Percentiles rank a stretch among this genome's conserved stretches.
Conservation (phyloP, 2,888 invertebrate species). For the Cerastis leucographa region DNA sequence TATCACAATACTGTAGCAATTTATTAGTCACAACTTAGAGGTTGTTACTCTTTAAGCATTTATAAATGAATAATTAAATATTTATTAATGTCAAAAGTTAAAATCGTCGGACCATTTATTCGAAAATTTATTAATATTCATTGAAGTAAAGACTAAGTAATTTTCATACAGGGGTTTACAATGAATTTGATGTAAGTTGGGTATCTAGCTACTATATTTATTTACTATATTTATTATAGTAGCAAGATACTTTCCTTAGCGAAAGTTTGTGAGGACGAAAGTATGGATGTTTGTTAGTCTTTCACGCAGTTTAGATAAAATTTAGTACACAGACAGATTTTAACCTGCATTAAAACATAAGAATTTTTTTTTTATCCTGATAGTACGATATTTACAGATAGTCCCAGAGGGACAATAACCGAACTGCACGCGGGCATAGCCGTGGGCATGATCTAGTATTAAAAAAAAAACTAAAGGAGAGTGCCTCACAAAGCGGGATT, state of each 20-base stretch:
- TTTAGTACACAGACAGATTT: neutral
- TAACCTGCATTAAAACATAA: neutral
- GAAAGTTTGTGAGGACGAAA: neutral
- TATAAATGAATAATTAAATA: constrained; percentile 69
- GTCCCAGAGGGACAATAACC: neutral
- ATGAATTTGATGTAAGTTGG: constrained; percentile 13
- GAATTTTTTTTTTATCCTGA: neutral
- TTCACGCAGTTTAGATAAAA: neutral
- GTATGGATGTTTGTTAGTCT: neutral
- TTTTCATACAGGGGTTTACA: constrained; percentile 15
- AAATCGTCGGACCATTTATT: constrained; percentile 63
- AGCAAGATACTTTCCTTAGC: neutral
- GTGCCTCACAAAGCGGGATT: constrained; percentile 63
- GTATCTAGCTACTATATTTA: constrained; percentile 3
- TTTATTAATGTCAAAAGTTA: constrained; percentile 76
- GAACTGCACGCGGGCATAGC: neutral
- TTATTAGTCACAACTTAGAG: constrained; percentile 63
- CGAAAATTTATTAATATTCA: constrained; percentile 53
- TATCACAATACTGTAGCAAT: constrained; percentile 40
- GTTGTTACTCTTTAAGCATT: constrained; percentile 68
- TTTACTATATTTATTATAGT: neutral
- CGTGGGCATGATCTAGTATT: neutral
- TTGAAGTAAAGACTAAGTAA: constrained; percentile 22
- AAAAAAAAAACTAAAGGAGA: constrained; percentile 59
- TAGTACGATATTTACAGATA: too few relatives aligned